These are phyloP conservation scores for Desoria tigrina DNA, from an alignment of 2,888 invertebrate genomes.

Conservation along the genomic window DNA sequence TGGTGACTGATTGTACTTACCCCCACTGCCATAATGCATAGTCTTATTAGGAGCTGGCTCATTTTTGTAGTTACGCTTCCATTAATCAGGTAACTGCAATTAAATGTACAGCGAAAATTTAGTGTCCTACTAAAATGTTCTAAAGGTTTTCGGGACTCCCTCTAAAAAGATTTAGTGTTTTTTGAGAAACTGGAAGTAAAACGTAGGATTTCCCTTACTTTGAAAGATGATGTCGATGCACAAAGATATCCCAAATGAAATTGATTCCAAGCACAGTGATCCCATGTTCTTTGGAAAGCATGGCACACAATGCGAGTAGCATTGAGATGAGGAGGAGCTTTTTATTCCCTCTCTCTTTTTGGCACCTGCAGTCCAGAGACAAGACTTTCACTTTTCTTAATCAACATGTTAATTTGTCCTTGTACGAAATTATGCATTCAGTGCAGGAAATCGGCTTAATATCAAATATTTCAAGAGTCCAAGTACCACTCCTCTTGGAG, in stretches of 20 bases:
- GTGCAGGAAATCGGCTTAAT: too few relatives aligned
- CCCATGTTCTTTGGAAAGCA: constrained; percentile 86
- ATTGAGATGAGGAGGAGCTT: constrained; percentile 47
- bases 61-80: constrained; percentile 45
- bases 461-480: too few relatives aligned
- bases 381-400: neutral
- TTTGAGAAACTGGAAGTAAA: too few relatives aligned
- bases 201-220: constrained; percentile 49
- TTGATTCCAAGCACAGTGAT: constrained; percentile 78
- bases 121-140: too few relatives aligned
- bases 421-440: too few relatives aligned
- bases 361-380: constrained; percentile 45
- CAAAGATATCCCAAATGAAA: constrained; percentile 72
- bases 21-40: constrained; percentile 50
- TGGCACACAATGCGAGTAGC: constrained; percentile 60
- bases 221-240: constrained; percentile 47
- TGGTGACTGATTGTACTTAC: constrained; percentile 42
- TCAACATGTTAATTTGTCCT: too few relatives aligned
- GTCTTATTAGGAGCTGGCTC: constrained; percentile 48
- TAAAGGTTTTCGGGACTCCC: too few relatives aligned
- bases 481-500: too few relatives aligned
- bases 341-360: constrained; percentile 47
- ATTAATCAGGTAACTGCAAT: constrained; percentile 45
- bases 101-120: constrained; percentile 13
- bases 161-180: too few relatives aligned